Evolutionary conservation across 2,797 vertebrate genomes (phyloP).

Genomic region (Danio jaintianensis): DNA sequence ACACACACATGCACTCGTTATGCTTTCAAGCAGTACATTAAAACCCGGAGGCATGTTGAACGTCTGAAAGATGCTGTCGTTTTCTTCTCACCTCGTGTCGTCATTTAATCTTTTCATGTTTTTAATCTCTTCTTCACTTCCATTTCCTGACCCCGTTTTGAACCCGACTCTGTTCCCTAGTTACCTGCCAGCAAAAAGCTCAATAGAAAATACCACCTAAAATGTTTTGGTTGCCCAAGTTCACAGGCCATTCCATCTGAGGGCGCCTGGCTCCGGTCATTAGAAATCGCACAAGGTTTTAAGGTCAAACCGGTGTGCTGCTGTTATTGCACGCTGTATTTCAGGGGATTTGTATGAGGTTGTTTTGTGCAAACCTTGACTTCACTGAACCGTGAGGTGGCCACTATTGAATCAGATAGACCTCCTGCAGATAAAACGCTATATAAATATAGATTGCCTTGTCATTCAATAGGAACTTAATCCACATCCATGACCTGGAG

Average conservation of each 20-base stretch:
- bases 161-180: slow-evolving; percentile 33
- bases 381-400: slow-evolving; percentile 66
- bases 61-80: background rate
- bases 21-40: too few species aligned
- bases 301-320: slow-evolving; percentile 64
- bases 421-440: slow-evolving; percentile 69
- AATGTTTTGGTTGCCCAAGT: slow-evolving; percentile 67
- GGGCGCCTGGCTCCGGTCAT: slow-evolving; percentile 67
- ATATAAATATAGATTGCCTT: slow-evolving; percentile 78
- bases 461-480: slow-evolving; percentile 69
- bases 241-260: slow-evolving; percentile 76
- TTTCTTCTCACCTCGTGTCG: background rate
- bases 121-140: slow-evolving; percentile 28
- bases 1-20: too few species aligned
- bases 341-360: slow-evolving; percentile 68
- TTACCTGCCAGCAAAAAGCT: slow-evolving; percentile 29
- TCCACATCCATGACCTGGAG: slow-evolving; percentile 71
- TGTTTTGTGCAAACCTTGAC: slow-evolving; percentile 67
- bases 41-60: too few species aligned
- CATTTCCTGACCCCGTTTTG: slow-evolving; percentile 41
- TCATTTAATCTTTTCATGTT: slow-evolving; percentile 35
- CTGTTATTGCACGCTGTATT: slow-evolving; percentile 71
- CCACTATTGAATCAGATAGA: slow-evolving; percentile 69
- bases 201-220: slow-evolving; percentile 56
- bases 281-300: slow-evolving; percentile 70